phyloP scores from a whole-genome alignment of 2,888 invertebrate genomes.

The Drosophila heteroneura region DNA sequence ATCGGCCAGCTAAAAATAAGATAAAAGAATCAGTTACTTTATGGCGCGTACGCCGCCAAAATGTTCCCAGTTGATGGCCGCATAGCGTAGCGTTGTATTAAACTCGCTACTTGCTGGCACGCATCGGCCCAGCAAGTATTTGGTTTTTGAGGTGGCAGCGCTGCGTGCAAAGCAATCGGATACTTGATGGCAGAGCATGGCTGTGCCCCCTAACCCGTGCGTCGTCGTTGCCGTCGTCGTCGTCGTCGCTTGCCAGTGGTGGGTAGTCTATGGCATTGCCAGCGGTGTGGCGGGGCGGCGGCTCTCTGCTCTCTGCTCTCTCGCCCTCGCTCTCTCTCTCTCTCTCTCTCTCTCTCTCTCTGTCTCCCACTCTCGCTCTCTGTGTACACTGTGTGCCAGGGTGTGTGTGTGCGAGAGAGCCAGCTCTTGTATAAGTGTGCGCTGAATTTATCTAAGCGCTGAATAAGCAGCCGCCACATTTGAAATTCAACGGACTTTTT shows the following conservation, averaged over 20 bases:
- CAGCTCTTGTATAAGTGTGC: constrained; percentile 14
- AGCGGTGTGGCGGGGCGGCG: constrained; percentile 37
- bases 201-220: constrained; percentile 67
- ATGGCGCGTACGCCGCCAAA: constrained; percentile 82
- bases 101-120: constrained; percentile 71
- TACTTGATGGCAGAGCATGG: constrained; percentile 74
- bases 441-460: constrained; percentile 68
- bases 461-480: constrained; percentile 55
- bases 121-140: constrained; percentile 72
- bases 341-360: not conserved
- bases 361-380: constrained; percentile 21
- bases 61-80: constrained; percentile 68
- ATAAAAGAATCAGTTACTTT: constrained; percentile 80
- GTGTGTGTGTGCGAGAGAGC: constrained; percentile 35
- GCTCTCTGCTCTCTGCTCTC: constrained; percentile 17
- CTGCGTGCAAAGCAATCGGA: constrained; percentile 37
- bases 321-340: constrained; percentile 1
- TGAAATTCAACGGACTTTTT: constrained; percentile 65
- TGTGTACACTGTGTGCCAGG: not conserved
- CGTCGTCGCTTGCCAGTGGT: constrained; percentile 64
- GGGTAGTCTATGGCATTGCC: constrained; percentile 56
- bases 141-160: constrained; percentile 46
- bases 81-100: constrained; percentile 17
- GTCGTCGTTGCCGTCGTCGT: constrained; percentile 47
- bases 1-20: constrained; percentile 51